phyloP scores from a whole-genome alignment of 2,113 vertebrate genomes.

The Mus spicilegus region DNA sequence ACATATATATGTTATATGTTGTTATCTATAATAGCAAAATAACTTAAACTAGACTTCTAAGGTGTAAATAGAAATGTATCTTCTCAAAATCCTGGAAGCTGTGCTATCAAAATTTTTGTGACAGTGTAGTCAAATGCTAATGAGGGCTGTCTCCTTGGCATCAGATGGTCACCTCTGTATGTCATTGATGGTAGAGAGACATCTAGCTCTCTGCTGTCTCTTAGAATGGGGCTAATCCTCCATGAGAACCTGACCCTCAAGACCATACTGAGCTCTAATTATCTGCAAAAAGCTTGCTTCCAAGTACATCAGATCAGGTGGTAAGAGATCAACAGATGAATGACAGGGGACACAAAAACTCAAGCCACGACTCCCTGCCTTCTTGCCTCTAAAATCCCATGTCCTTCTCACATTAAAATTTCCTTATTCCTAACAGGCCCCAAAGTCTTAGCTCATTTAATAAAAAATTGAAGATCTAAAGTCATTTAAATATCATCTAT shows the following conservation, averaged over 20 bases:
- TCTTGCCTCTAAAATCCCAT: neutral
- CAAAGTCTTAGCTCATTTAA: neutral
- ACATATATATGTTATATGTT: neutral
- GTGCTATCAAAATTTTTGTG: neutral
- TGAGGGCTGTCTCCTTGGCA: neutral
- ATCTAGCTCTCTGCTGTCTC: neutral
- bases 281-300: neutral
- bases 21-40: neutral
- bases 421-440: neutral
- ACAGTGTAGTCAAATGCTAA: neutral
- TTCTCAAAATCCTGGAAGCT: slow-evolving; percentile 15
- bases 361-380: neutral
- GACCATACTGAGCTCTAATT: neutral
- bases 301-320: neutral
- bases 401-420: neutral
- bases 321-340: neutral
- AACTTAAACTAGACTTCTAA: neutral
- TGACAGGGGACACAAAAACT: neutral
- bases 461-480: neutral
- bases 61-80: neutral
- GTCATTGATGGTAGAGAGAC: neutral
- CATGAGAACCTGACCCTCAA: neutral
- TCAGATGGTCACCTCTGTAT: neutral
- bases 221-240: neutral
- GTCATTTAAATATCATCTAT: neutral